Evolutionary conservation across 2,113 vertebrate species (phyloP).

Genomic region (Siniperca chuatsi): DNA sequence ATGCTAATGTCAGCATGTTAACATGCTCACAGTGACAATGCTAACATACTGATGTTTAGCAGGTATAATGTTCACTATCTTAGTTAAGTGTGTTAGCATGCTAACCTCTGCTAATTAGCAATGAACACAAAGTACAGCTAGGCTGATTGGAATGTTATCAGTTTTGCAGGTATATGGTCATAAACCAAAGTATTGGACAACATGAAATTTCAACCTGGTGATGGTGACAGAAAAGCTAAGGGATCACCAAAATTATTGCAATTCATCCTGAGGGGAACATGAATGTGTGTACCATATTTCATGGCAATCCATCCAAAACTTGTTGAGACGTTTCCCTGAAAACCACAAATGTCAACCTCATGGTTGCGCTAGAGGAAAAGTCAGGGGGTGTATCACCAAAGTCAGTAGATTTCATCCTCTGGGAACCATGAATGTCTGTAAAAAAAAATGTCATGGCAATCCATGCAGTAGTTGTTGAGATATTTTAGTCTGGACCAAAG

Average conservation of each 20-base stretch:
- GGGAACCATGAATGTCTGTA: neutral
- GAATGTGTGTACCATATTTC: neutral
- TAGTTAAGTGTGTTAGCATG: too few species aligned
- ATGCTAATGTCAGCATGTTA: neutral
- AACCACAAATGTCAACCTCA: neutral
- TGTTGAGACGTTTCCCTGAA: neutral
- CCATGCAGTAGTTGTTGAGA: neutral
- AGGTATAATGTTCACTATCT: too few species aligned
- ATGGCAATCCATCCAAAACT: neutral
- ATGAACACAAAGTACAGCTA: too few species aligned
- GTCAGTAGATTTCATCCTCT: neutral
- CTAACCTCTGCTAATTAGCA: too few species aligned
- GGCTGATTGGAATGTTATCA: too few species aligned
- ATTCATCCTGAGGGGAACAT: neutral
- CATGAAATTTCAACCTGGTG: neutral
- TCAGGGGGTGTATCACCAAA: neutral
- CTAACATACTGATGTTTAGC: neutral
- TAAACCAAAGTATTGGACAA: neutral
- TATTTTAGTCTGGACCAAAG: neutral
- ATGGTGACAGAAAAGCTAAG: neutral
- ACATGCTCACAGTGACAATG: too few species aligned
- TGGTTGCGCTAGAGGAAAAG: neutral
- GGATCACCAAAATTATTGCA: neutral
- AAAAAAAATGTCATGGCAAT: neutral
- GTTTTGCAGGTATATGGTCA: too few species aligned